Conservation (phyloP, 2,888 invertebrate genomes). For the Suillia variegata region DNA sequence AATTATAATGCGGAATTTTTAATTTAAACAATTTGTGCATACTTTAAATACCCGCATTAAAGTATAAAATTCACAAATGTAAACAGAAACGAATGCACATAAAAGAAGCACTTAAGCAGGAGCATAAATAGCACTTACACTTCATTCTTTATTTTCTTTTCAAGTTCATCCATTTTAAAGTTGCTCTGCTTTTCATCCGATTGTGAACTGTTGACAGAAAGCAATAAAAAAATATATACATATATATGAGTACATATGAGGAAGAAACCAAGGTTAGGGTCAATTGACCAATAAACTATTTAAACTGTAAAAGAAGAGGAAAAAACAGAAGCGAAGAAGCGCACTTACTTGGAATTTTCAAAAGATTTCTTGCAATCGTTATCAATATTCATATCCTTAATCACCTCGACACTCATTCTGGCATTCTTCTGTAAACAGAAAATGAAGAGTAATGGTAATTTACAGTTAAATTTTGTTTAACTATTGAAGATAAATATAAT, state of each 20-base stretch:
- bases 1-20: no score
- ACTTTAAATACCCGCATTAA: no score
- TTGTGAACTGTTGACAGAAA: slow-evolving; percentile 39
- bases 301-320: neutral
- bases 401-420: slow-evolving; percentile 62
- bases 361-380: slow-evolving; percentile 59
- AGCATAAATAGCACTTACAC: slow-evolving; percentile 46
- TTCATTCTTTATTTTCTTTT: slow-evolving; percentile 61
- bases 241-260: neutral
- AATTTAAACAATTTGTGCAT: no score
- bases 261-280: neutral
- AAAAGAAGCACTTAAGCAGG: no score
- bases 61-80: no score
- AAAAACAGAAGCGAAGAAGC: no score
- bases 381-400: slow-evolving; percentile 54
- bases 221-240: neutral
- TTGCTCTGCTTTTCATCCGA: slow-evolving; percentile 56
- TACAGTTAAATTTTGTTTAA: neutral
- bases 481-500: no score
- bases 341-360: slow-evolving; percentile 56
- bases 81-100: no score
- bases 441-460: neutral
- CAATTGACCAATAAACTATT: neutral
- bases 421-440: slow-evolving; percentile 50
- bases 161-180: slow-evolving; percentile 61